These are phyloP conservation scores for Eretmochelys imbricata DNA, from an alignment of 2,113 vertebrate species.

Conservation along the genomic window DNA sequence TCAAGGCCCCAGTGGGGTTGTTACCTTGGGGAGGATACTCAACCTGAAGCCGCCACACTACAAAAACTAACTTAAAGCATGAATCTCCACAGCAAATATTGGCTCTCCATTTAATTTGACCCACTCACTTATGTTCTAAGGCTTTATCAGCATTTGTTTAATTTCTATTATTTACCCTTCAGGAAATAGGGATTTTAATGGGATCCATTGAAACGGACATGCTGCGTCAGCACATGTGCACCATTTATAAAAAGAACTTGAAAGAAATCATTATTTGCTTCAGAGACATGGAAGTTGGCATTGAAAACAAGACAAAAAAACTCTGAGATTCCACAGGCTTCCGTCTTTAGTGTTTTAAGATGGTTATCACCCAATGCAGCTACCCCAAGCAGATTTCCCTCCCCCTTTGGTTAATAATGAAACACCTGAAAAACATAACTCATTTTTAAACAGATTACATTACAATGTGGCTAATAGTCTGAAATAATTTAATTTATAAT, in stretches of 20 bases:
- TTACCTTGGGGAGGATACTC: neutral
- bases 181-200: neutral
- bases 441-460: neutral
- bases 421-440: accelerated
- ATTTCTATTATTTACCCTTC: neutral
- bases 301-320: neutral
- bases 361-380: neutral
- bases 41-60: neutral
- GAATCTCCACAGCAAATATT: neutral
- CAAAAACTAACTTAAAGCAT: neutral
- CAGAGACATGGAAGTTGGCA: neutral
- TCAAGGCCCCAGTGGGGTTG: neutral
- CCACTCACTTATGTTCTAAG: neutral
- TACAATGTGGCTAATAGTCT: neutral
- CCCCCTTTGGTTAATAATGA: neutral
- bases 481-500: neutral
- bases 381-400: accelerated
- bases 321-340: too few species aligned
- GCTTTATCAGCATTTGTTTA: neutral
- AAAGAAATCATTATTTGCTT: neutral
- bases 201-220: neutral
- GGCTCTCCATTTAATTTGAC: neutral
- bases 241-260: neutral
- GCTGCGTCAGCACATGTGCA: neutral
- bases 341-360: neutral